Evolutionary conservation across 2,888 invertebrate species (phyloP).

Genomic region (Cantharis lateralis): DNA sequence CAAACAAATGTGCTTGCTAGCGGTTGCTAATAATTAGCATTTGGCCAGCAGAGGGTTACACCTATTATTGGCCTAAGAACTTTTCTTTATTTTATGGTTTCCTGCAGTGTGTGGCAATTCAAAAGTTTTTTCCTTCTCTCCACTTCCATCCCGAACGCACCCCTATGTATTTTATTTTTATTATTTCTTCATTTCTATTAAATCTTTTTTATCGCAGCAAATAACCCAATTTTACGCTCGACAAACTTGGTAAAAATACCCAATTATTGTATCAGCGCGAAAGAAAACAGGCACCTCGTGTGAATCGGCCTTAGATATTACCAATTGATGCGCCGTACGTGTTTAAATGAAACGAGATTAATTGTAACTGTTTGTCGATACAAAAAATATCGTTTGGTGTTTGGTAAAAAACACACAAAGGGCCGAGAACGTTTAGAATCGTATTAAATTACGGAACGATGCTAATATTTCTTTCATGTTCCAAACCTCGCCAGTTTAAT

Average conservation of each 20-base stretch:
- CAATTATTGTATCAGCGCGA: neutral
- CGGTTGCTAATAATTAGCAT: too few relatives aligned
- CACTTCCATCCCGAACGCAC: neutral
- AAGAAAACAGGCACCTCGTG: neutral
- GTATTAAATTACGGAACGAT: constrained; percentile 15
- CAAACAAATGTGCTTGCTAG: too few relatives aligned
- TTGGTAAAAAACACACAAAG: constrained; percentile 1
- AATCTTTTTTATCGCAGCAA: neutral
- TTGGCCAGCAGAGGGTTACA: too few relatives aligned
- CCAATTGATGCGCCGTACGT: neutral
- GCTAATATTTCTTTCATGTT: constrained; percentile 15
- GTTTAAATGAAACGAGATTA: neutral
- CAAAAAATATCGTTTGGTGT: neutral
- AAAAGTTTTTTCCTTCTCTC: constrained; percentile 6
- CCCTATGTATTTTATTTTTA: neutral
- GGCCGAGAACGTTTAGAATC: constrained; percentile 8
- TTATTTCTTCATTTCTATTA: neutral
- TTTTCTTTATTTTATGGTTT: constrained; percentile 7
- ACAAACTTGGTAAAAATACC: neutral
- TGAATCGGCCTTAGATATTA: neutral
- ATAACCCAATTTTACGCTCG: neutral
- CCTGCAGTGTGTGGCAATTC: neutral
- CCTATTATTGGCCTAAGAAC: too few relatives aligned
- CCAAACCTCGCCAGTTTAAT: constrained; percentile 9
- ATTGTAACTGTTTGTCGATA: neutral